Percentiles rank a stretch among this genome's conserved stretches.
These are phyloP conservation scores for Volucella bombylans DNA, from an alignment of 2,888 invertebrate genomes.

Conservation along the genomic window DNA sequence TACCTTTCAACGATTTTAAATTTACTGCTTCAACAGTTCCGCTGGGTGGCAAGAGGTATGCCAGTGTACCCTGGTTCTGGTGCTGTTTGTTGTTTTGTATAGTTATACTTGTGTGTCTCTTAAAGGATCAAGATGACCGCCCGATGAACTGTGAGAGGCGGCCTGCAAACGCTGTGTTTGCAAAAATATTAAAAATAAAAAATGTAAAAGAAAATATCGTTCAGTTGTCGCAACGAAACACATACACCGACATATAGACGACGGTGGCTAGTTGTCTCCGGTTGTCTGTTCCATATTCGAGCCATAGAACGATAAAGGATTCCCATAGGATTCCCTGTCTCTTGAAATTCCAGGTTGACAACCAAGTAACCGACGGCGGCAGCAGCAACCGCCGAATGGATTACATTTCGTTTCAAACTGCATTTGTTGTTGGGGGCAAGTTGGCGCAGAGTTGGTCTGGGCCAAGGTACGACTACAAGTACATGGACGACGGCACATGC, in stretches of 20 bases:
- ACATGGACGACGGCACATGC: constrained; percentile 28
- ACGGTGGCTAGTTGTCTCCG: constrained; percentile 67
- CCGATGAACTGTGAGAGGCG: constrained; percentile 41
- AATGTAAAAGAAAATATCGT: constrained; percentile 43
- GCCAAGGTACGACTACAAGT: not conserved
- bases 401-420: constrained; percentile 37
- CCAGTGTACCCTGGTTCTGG: not conserved
- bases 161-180: constrained; percentile 45
- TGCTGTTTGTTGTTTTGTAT: constrained; percentile 12
- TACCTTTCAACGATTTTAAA: constrained; percentile 73
- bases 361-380: constrained; percentile 11
- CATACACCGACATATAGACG: constrained; percentile 10
- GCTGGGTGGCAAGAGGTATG: constrained; percentile 42
- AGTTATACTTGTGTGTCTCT: not conserved
- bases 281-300: constrained; percentile 71
- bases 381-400: constrained; percentile 39
- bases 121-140: constrained; percentile 68
- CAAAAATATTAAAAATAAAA: constrained; percentile 60
- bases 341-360: constrained; percentile 63
- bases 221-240: constrained; percentile 41
- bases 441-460: constrained; percentile 23
- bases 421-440: not conserved
- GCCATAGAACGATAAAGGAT: constrained; percentile 63
- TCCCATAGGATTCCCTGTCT: constrained; percentile 65
- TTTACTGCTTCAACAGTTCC: constrained; percentile 63